Base-by-base conservation (phyloP, 2,888 invertebrate genomes). In the Caenorhabditis sp. region DNA sequence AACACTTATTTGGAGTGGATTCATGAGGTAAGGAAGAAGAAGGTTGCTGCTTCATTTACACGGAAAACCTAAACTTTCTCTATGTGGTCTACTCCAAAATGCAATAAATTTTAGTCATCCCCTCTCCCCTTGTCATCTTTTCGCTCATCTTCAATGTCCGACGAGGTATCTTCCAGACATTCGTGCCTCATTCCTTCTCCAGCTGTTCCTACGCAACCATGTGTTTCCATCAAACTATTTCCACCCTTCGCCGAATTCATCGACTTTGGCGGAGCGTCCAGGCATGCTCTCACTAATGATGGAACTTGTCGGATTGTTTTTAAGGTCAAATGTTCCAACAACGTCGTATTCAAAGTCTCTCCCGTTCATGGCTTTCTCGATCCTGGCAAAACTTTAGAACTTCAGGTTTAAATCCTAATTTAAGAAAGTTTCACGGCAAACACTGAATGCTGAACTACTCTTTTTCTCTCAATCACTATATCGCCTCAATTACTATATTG, bases 161-260 rank as follows among this genome's bases (percentile, higher is more conserved):
- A 13, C 32, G 17, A 26, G 15, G 39, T 58, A 1, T 43, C 39
- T 72, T 63, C 15, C 63, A 63, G 56, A 63, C 63, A 56, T 35
- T 59, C 63, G 37, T 65, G 59, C 61, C 46, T 55, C 27, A 46
- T 59, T 26, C 66, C 73, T 48, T 43, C 65, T 27, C 68, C 75
- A 58, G 26, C 74, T 24, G 58, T 63, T 32, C 62, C 48, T 9
- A 30, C 65, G 43, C 66, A 65, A 32, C 70, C 78, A 26, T 61
- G 70, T 17, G 72, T 82, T 27, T 80, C 77, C 9, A 48, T 83
- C 32, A 72, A 78, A 52, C 68, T 83, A 9, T 78, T 63, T 20
- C 83, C 83, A 9, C 79, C 81, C 2, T 79, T 82, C 22, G 83
- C 83, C 48, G 82, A 83, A 50, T 83, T 83, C 53, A 83, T 83